Percentiles rank a stretch among this genome's conserved stretches.
Conservation (phyloP, 2,888 invertebrate genomes). For the Trypoxylon attenuatum region DNA sequence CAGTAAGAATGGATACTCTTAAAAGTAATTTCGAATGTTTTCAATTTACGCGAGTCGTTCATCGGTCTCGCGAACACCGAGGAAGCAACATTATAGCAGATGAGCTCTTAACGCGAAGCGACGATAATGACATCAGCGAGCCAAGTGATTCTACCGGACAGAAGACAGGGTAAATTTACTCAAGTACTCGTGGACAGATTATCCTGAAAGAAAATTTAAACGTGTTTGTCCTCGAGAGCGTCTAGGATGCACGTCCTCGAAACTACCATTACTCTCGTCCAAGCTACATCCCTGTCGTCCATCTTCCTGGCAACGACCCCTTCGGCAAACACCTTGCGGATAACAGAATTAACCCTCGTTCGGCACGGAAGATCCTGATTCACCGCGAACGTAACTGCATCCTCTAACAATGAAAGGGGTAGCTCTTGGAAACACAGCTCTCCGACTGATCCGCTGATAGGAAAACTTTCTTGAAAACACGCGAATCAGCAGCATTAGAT, state of each 20-base stretch:
- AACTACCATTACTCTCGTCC: constrained; percentile 10
- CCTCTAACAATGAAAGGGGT: constrained; percentile 22
- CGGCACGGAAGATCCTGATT: constrained; percentile 36
- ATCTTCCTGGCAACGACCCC: constrained; percentile 22
- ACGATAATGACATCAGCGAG: no score
- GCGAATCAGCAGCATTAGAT: constrained; percentile 11
- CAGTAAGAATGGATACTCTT: no score
- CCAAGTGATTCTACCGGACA: no score
- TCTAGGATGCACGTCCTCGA: not conserved
- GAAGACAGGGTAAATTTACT: constrained; percentile 2
- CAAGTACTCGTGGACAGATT: not conserved
- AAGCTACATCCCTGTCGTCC: constrained; percentile 8
- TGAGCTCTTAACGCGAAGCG: no score
- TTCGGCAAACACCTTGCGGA: constrained; percentile 37
- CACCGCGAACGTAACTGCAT: constrained; percentile 18
- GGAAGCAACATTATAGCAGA: no score
- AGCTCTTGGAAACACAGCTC: constrained; percentile 23
- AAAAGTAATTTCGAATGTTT: no score
- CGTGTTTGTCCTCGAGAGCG: not conserved
- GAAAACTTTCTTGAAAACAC: constrained; percentile 34
- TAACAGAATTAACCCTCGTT: constrained; percentile 48
- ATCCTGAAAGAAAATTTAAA: not conserved
- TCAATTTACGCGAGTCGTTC: no score
- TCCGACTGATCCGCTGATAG: constrained; percentile 9
- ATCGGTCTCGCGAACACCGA: no score